Evolutionary conservation across 2,888 invertebrate genomes (phyloP), one percentile per base, ranked within the genome.

Genomic region (Cryptosula pallasiana): DNA sequence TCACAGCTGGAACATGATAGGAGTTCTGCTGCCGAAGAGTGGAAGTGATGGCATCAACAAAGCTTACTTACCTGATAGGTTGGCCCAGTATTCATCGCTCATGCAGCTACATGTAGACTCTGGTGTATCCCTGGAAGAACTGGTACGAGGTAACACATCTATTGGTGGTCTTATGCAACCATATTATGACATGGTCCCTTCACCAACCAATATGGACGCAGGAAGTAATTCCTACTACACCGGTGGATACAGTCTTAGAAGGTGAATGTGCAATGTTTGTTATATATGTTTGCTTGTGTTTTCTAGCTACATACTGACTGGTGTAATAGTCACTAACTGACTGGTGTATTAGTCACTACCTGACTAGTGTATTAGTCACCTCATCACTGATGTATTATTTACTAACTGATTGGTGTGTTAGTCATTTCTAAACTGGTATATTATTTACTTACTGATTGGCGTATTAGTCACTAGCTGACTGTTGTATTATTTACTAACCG

Each of bases 181-280:
- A 2, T 70, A 73, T 1, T 77, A 72, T 71, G 72, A 71, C 25
- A 71, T 73, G n/a, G 75, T 77, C 1, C 77, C 77, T 5, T 75
- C 77, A 1, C 76, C 77, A 2, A 55, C 57, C 13, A 58, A 74
- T 35, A 72, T 70, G 13, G 57, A 70, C 3, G 76, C 76, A 5
- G 69, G 69, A 9, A 72, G 54, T 13, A 69, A 70, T 1, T 13
- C 55, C 3, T 77, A 73, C 71, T 77, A 73, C 73, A 35, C 72
- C 16, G 77, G 76, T 16, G 76, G 77, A 13, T 76, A 76, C 72
- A 77, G 74, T 32, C 32, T 63, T 3, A 27, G 32, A 32, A 63
- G 63, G 63, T 63, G n/a, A 63, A 23, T n/a, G 5, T n/a, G n/a
- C n/a, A n/a, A n/a, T n/a, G n/a, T n/a, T n/a, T n/a, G n/a, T n/a